Evolutionary conservation across 1,140 invertebrate species (phyloP).

Genomic region (Sogatella furcifera): DNA sequence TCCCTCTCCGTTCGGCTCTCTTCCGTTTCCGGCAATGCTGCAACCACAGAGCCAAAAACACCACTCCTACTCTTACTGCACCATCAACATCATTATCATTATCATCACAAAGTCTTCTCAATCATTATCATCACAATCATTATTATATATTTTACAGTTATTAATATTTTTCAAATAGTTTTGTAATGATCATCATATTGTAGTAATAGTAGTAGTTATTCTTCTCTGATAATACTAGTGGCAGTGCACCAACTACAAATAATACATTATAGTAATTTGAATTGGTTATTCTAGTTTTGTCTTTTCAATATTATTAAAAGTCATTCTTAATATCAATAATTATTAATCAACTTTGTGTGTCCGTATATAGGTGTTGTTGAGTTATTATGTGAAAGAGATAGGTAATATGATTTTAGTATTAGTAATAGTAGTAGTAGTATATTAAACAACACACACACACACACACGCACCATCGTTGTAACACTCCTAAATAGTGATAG

Average conservation of each 20-base stretch:
- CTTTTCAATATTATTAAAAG: background rate
- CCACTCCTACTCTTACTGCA: background rate
- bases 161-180: background rate
- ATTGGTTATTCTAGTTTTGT: background rate
- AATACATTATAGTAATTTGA: background rate
- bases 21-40: conserved; percentile 11
- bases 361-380: too few relatives aligned
- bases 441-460: too few relatives aligned
- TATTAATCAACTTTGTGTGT: too few relatives aligned
- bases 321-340: too few relatives aligned
- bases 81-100: background rate
- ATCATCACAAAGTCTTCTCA: background rate
- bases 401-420: background rate
- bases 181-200: background rate
- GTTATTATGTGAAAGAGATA: too few relatives aligned
- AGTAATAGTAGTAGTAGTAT: too few relatives aligned
- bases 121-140: conserved; percentile 5
- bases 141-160: background rate
- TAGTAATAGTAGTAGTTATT: background rate
- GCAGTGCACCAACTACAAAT: background rate
- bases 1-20: conserved; percentile 3
- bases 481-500: too few relatives aligned
- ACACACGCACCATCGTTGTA: too few relatives aligned
- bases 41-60: conserved; percentile 11
- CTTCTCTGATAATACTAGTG: background rate